Percentiles rank a stretch among this genome's conserved stretches.
phyloP scores from a whole-genome alignment of 1,140 invertebrate genomes.

The Araneus ventricosus region DNA sequence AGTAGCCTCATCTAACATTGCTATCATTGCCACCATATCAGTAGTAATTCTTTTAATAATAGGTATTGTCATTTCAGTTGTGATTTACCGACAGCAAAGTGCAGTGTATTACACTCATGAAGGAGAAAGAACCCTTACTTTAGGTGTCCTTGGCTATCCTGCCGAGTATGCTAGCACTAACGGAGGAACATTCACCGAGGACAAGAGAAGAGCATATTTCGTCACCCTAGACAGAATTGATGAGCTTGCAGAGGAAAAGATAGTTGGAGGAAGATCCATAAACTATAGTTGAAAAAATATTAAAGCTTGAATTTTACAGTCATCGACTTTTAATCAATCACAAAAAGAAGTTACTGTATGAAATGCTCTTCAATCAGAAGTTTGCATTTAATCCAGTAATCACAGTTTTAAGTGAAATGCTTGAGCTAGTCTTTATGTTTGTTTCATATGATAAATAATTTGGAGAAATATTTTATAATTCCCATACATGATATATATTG shows the following conservation, averaged over 20 bases:
- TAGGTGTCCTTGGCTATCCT: constrained; percentile 28
- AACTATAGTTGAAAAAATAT: constrained; percentile 39
- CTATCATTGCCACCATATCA: constrained; percentile 79
- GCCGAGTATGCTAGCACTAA: constrained; percentile 30
- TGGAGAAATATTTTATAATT: neutral
- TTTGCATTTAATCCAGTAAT: constrained; percentile 24
- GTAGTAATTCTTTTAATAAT: constrained; percentile 79
- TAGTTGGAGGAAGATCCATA: constrained; percentile 40
- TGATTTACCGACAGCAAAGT: constrained; percentile 83
- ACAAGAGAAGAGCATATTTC: constrained; percentile 65
- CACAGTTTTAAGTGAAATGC: neutral
- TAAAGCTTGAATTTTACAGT: neutral
- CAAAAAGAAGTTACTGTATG: neutral
- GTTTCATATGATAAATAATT: neutral
- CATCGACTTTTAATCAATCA: constrained; percentile 6
- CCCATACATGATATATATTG: neutral
- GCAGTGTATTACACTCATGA: constrained; percentile 88
- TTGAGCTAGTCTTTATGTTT: neutral
- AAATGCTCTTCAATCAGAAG: neutral
- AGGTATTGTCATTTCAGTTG: constrained; percentile 78
- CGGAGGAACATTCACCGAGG: constrained; percentile 59
- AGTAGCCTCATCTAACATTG: constrained; percentile 77
- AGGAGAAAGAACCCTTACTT: constrained; percentile 81
- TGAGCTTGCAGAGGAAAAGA: constrained; percentile 64
- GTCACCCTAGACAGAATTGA: constrained; percentile 70